A percentile compares a stretch with the other conserved stretches of the same genome.
Evolutionary conservation across 1,140 invertebrate genomes (phyloP).

Genomic region (Papilio polyxenes): DNA sequence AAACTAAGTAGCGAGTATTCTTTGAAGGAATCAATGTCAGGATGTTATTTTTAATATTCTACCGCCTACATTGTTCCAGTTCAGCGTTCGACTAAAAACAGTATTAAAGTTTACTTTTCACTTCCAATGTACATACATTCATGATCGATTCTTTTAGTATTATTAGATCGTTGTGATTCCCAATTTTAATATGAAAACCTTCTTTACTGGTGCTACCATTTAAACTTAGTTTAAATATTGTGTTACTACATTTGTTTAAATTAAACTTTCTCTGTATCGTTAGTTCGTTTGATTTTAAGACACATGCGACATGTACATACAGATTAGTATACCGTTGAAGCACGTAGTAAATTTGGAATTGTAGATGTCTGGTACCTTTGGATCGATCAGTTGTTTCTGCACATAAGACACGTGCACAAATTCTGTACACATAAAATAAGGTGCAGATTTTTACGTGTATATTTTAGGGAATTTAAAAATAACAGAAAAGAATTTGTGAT

Average conservation of each 20-base stretch:
- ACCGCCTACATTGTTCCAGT: neutral
- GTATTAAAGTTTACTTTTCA: neutral
- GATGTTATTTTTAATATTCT: constrained; percentile 6
- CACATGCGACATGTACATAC: neutral
- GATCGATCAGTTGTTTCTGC: neutral
- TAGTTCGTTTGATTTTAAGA: neutral
- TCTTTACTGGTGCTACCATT: neutral
- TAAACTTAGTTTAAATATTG: neutral
- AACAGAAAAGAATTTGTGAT: too few relatives aligned
- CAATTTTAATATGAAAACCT: neutral
- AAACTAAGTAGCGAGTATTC: neutral
- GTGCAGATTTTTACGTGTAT: neutral
- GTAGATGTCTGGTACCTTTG: neutral
- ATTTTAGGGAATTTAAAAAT: too few relatives aligned
- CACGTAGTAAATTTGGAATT: neutral
- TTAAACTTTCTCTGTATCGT: neutral
- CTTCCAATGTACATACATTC: neutral
- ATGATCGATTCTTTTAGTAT: neutral
- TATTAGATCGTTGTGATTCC: neutral
- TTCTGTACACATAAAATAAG: neutral
- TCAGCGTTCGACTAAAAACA: neutral
- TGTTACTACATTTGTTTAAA: neutral
- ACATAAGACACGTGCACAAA: neutral
- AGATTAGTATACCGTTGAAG: neutral
- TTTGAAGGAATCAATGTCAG: constrained; percentile 2